phyloP scores from a whole-genome alignment of 2,888 invertebrate species.

The Pristionchus mayeri region DNA sequence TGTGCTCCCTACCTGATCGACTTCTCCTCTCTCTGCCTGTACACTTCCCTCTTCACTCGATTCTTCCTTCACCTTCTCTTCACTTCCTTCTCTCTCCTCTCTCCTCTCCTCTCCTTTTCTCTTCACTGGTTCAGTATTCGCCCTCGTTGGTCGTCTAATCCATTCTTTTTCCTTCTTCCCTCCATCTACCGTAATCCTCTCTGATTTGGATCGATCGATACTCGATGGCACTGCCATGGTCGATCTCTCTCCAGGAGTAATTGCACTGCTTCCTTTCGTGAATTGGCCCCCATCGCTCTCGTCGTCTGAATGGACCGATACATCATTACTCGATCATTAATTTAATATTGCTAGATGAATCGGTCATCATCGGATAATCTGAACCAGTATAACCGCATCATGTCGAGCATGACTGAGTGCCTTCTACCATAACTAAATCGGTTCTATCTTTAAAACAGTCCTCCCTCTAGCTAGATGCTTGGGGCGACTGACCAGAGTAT shows the following conservation, averaged over 20 bases:
- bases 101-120: neutral
- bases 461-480: too few relatives aligned
- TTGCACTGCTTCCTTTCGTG: neutral
- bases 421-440: too few relatives aligned
- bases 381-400: too few relatives aligned
- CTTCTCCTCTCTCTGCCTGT: conserved; percentile 36
- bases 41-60: conserved; percentile 42
- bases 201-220: neutral
- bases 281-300: neutral
- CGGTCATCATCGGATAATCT: too few relatives aligned
- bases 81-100: conserved; percentile 3
- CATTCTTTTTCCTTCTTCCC: neutral
- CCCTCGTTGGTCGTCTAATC: neutral
- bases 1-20: too few relatives aligned
- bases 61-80: conserved; percentile 4
- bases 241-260: neutral
- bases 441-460: too few relatives aligned
- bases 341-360: too few relatives aligned
- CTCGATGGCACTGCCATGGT: neutral
- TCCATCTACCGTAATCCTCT: neutral
- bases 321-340: neutral
- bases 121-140: neutral
- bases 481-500: conserved; percentile 6
- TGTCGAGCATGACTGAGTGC: too few relatives aligned
- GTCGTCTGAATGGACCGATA: neutral